These are phyloP conservation scores for Verasper variegatus DNA, from an alignment of 2,113 vertebrate species.

Conservation along the genomic window DNA sequence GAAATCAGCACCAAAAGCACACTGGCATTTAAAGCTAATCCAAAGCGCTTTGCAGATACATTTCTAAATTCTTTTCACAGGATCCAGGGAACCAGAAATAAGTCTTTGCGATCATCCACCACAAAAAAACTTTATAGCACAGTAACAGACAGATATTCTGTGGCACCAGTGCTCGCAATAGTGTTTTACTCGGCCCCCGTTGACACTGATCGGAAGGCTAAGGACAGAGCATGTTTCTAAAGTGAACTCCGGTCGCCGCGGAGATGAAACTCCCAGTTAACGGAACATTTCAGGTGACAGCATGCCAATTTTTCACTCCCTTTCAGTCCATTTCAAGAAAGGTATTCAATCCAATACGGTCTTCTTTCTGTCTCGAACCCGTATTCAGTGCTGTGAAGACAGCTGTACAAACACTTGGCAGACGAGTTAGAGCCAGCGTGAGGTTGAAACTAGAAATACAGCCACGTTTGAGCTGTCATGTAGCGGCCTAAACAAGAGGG, in stretches of 20 bases:
- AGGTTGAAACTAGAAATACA: conserved; percentile 29
- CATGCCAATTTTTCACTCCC: conserved; percentile 23
- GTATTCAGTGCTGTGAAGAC: conserved; percentile 31
- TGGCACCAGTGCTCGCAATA: conserved; percentile 10
- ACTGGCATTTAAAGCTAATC: background rate
- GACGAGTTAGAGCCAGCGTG: conserved; percentile 19
- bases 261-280: conserved; percentile 12
- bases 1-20: conserved; percentile 41
- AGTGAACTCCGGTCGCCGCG: background rate
- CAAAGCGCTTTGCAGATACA: background rate
- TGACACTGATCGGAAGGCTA: conserved; percentile 5
- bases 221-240: conserved; percentile 17
- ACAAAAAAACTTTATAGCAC: background rate
- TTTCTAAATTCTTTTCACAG: conserved; percentile 1
- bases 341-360: conserved; percentile 15
- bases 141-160: conserved; percentile 1
- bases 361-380: conserved; percentile 14
- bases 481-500: background rate
- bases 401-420: conserved; percentile 42
- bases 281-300: conserved; percentile 32
- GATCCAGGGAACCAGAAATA: conserved; percentile 6
- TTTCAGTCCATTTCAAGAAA: conserved; percentile 28
- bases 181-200: conserved; percentile 1
- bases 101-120: background rate
- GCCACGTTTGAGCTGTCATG: background rate